Conservation (phyloP, 2,113 vertebrate genomes). For the Hiodon alosoides region DNA sequence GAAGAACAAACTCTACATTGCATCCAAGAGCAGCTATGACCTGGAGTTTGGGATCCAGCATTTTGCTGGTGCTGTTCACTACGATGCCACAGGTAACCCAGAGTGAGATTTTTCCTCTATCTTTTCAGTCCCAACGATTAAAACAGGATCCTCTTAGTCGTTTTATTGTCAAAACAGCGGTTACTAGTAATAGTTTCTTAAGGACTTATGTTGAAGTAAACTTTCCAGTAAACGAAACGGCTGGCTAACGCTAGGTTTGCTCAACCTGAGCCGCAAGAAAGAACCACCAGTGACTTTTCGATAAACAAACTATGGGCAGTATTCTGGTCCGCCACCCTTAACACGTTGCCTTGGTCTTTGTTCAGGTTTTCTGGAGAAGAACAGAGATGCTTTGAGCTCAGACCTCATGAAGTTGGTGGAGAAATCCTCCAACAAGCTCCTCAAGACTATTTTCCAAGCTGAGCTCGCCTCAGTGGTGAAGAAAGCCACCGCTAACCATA, state of each 20-base stretch:
- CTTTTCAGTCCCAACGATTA: too few relatives aligned
- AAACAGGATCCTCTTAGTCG: too few relatives aligned
- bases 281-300: background rate
- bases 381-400: slow-evolving; percentile 78
- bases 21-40: slow-evolving; percentile 77
- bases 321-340: background rate
- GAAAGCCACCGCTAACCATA: slow-evolving; percentile 38
- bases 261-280: background rate
- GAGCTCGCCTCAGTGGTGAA: slow-evolving; percentile 49
- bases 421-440: slow-evolving; percentile 80
- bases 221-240: too few relatives aligned
- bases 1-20: slow-evolving; percentile 72
- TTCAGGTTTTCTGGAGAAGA: slow-evolving; percentile 92
- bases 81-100: slow-evolving; percentile 77
- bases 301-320: background rate
- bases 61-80: slow-evolving; percentile 86
- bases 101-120: background rate
- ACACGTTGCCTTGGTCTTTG: background rate
- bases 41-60: slow-evolving; percentile 81
- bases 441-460: slow-evolving; percentile 70
- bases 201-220: background rate
- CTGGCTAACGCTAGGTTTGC: too few relatives aligned
- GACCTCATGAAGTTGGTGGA: slow-evolving; percentile 77
- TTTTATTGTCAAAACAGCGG: background rate
- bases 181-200: background rate